A percentile compares a stretch with the other conserved stretches of the same genome.
phyloP scores from a whole-genome alignment of 2,888 invertebrate genomes.

The Sthenelais limicola region DNA sequence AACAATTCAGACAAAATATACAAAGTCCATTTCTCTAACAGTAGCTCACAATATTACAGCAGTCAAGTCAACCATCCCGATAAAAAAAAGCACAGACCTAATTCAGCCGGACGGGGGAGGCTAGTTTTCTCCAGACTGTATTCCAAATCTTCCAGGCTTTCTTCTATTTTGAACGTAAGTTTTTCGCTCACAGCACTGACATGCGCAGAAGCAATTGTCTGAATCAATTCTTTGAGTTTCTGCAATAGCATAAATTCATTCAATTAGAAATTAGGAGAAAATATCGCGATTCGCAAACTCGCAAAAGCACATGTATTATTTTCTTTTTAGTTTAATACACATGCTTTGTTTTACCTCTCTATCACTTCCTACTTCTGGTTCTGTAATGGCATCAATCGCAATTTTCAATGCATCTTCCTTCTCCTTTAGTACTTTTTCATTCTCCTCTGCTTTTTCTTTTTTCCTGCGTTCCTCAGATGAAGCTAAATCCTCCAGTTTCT shows the following conservation, averaged over 20 bases:
- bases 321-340: not conserved
- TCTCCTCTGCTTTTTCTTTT: slow-evolving; percentile 6
- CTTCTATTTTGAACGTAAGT: slow-evolving; percentile 52
- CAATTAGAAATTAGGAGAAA: too few species aligned
- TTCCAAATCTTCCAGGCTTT: slow-evolving; percentile 57
- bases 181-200: slow-evolving; percentile 53
- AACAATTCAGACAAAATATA: too few species aligned
- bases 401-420: not conserved
- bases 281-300: not conserved
- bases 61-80: too few species aligned
- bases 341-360: slow-evolving; percentile 30
- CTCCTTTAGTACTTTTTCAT: not conserved
- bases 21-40: too few species aligned
- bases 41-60: too few species aligned
- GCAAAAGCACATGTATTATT: not conserved
- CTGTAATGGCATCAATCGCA: not conserved
- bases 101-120: slow-evolving; percentile 58
- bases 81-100: slow-evolving; percentile 60
- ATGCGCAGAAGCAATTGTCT: slow-evolving; percentile 45
- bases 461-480: slow-evolving; percentile 48
- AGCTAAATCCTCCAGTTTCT: slow-evolving; percentile 57
- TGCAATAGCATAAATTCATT: too few species aligned
- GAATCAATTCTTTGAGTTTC: slow-evolving; percentile 11
- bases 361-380: not conserved
- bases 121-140: slow-evolving; percentile 60